Evolutionary conservation across 1,140 invertebrate species (phyloP).

Genomic region (Drosophila bocki): DNA sequence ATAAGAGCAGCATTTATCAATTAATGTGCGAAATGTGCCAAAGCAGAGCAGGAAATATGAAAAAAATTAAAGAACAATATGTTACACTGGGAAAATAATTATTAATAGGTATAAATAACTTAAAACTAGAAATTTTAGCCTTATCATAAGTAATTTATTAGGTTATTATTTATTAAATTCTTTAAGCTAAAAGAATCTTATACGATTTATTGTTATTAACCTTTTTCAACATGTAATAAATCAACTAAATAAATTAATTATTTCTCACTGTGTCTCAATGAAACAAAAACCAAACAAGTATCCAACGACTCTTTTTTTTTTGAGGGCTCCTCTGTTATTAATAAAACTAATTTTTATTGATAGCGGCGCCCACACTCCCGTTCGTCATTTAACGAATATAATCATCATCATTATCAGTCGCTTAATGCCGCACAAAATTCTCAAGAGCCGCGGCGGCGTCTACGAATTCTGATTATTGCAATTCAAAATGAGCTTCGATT

Average conservation of each 20-base stretch:
- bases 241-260: no score
- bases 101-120: not conserved
- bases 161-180: no score
- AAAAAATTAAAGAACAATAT: constrained; percentile 21
- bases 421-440: constrained; percentile 40
- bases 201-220: no score
- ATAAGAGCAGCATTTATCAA: constrained; percentile 73
- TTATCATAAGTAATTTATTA: no score
- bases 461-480: constrained; percentile 58
- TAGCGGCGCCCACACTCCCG: constrained; percentile 55
- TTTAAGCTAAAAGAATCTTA: no score
- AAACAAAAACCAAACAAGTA: not conserved
- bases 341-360: constrained; percentile 63
- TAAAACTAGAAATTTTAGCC: not conserved
- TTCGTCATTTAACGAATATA: constrained; percentile 27
- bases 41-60: constrained; percentile 31
- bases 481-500: constrained; percentile 55
- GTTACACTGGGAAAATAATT: constrained; percentile 6
- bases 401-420: constrained; percentile 72
- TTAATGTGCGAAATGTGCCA: constrained; percentile 68
- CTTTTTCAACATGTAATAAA: no score
- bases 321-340: constrained; percentile 33
- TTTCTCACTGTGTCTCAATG: not conserved
- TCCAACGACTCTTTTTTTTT: not conserved
- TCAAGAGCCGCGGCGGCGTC: constrained; percentile 49